Evolutionary conservation across 2,113 vertebrate species (phyloP).

Genomic region (Erythrolamprus reginae): DNA sequence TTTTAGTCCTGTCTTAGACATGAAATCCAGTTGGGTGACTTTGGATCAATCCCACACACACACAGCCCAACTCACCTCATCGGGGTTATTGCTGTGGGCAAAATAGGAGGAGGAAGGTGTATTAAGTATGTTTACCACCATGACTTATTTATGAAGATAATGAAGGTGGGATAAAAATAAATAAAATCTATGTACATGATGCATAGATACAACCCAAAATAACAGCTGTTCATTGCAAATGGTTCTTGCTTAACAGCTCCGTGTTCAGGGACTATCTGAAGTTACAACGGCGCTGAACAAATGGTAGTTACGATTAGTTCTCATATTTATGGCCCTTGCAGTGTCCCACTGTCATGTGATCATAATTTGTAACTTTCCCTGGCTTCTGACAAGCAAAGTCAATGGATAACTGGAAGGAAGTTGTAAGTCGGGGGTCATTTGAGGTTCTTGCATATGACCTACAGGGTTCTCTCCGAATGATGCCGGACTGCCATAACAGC

Average conservation of each 20-base stretch:
- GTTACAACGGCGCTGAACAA: background rate
- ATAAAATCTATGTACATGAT: background rate
- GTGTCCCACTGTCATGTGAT: background rate
- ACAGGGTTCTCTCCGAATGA: background rate
- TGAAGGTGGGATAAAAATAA: background rate
- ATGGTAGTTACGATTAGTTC: background rate
- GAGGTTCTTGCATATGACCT: background rate
- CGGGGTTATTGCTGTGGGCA: background rate
- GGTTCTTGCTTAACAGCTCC: background rate
- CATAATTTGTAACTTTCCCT: background rate
- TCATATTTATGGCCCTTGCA: background rate
- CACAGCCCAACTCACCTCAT: background rate
- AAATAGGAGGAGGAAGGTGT: background rate
- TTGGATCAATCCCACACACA: background rate
- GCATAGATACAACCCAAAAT: background rate
- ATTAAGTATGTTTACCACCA: background rate
- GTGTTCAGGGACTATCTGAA: background rate
- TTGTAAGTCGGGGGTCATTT: background rate
- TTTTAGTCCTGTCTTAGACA: background rate
- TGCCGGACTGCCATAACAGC: background rate
- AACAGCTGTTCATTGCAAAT: background rate
- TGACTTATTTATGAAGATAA: background rate
- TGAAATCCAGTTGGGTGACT: background rate
- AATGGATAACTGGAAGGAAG: background rate
- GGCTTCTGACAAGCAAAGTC: background rate